Conservation (phyloP, 2,888 invertebrate species). For the Neelides folsomi region DNA sequence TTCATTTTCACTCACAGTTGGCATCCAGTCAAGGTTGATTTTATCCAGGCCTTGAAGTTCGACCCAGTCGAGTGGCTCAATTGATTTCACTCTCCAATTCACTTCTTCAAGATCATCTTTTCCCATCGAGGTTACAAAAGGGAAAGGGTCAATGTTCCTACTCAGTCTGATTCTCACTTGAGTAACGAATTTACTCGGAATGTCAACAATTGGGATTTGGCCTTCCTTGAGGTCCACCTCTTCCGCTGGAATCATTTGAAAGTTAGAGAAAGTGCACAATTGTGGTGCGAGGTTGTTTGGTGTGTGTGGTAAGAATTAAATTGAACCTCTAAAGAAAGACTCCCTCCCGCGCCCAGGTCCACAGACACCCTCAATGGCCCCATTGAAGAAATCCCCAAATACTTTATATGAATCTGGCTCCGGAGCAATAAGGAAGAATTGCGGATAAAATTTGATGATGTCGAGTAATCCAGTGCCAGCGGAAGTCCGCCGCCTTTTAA, state of each 20-base stretch:
- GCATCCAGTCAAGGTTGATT: slow-evolving; percentile 27
- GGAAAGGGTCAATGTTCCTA: slow-evolving; percentile 22
- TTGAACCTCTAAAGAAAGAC: background rate
- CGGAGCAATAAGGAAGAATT: slow-evolving; percentile 45
- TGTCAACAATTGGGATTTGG: slow-evolving; percentile 21
- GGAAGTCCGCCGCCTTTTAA: slow-evolving; percentile 63
- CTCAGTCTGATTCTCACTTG: slow-evolving; percentile 21
- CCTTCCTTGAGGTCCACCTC: slow-evolving; percentile 4
- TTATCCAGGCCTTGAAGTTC: slow-evolving; percentile 16
- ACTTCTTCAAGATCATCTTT: slow-evolving; percentile 21
- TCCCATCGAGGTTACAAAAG: slow-evolving; percentile 20
- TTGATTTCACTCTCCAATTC: slow-evolving; percentile 3
- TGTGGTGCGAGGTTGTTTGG: background rate
- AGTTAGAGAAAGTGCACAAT: background rate
- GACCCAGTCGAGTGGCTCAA: slow-evolving; percentile 3
- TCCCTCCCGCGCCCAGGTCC: background rate
- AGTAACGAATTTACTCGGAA: slow-evolving; percentile 23
- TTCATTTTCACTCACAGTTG: slow-evolving; percentile 5
- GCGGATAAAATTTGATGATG: slow-evolving; percentile 50
- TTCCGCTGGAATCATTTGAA: too few species aligned
- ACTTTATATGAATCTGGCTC: slow-evolving; percentile 74
- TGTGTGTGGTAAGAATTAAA: background rate
- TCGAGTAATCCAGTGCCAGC: slow-evolving; percentile 77
- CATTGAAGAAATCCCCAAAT: slow-evolving; percentile 67
- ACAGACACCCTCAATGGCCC: slow-evolving; percentile 56